A percentile compares a stretch with the other conserved stretches of the same genome.
Conservation (phyloP, 2,113 vertebrate genomes). For the Cyphomyrus discorhynchus region DNA sequence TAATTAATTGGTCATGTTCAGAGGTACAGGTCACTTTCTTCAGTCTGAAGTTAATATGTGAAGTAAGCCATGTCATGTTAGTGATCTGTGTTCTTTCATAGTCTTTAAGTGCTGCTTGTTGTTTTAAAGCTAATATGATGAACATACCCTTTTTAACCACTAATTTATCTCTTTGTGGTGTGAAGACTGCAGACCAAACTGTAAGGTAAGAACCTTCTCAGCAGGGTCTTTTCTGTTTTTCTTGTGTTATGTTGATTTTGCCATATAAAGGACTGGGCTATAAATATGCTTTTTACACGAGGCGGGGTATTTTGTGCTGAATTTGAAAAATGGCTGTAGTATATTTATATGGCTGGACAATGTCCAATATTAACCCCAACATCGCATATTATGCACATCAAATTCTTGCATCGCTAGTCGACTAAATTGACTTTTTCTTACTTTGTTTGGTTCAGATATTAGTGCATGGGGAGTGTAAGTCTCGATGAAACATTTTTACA, state of each 20-base stretch:
- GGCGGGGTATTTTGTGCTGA: no score
- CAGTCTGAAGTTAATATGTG: not conserved
- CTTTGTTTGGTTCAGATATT: no score
- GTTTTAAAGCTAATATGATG: not conserved
- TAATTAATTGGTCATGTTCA: not conserved
- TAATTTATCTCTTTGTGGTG: conserved; percentile 11
- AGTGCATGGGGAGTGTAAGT: no score
- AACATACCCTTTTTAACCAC: not conserved
- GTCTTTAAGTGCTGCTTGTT: not conserved
- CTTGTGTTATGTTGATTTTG: not conserved
- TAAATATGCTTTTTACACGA: not conserved
- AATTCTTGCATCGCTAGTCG: no score
- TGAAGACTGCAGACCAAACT: conserved; percentile 85
- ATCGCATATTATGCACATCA: no score
- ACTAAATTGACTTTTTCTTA: no score
- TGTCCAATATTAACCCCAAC: no score
- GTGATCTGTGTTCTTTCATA: not conserved
- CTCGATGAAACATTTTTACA: no score
- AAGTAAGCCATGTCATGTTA: not conserved
- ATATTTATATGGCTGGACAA: no score
- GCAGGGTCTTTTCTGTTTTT: not conserved
- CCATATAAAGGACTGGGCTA: not conserved
- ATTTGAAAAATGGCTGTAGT: no score
- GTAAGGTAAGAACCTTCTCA: conserved; percentile 67
- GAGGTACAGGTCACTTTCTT: not conserved